These are phyloP conservation scores for Caiman crocodilus DNA, from an alignment of 2,797 vertebrate genomes.

Conservation along the genomic window DNA sequence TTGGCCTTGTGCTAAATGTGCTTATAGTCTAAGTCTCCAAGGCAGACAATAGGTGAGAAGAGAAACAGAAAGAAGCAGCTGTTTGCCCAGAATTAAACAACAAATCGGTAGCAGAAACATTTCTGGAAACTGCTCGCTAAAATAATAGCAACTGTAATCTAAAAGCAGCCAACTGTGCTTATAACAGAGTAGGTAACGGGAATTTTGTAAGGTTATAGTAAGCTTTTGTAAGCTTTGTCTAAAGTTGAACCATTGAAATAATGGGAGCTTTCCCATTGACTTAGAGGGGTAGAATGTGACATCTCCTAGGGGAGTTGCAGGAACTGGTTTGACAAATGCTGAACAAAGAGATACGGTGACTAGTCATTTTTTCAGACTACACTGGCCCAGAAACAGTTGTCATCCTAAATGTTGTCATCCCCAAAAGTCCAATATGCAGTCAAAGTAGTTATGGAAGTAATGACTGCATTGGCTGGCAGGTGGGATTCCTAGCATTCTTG, in stretches of 20 bases:
- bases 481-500: neutral
- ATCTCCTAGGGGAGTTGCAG: rapidly evolving
- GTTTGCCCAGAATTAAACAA: rapidly evolving
- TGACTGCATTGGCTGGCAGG: rapidly evolving
- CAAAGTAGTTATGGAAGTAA: rapidly evolving
- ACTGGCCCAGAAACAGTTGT: neutral
- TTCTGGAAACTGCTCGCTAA: neutral
- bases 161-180: neutral
- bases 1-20: rapidly evolving
- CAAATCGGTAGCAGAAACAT: rapidly evolving
- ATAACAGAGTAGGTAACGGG: neutral
- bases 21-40: neutral
- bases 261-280: neutral
- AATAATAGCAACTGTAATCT: neutral
- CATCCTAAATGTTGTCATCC: rapidly evolving
- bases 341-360: neutral
- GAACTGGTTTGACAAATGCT: neutral
- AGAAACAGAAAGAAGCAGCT: neutral
- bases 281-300: rapidly evolving
- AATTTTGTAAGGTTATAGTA: rapidly evolving
- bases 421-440: neutral
- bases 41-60: rapidly evolving
- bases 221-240: no score
- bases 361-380: rapidly evolving
- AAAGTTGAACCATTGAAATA: neutral